These are phyloP conservation scores for Leptopilina boulardi DNA, from an alignment of 1,140 invertebrate genomes.

Conservation along the genomic window DNA sequence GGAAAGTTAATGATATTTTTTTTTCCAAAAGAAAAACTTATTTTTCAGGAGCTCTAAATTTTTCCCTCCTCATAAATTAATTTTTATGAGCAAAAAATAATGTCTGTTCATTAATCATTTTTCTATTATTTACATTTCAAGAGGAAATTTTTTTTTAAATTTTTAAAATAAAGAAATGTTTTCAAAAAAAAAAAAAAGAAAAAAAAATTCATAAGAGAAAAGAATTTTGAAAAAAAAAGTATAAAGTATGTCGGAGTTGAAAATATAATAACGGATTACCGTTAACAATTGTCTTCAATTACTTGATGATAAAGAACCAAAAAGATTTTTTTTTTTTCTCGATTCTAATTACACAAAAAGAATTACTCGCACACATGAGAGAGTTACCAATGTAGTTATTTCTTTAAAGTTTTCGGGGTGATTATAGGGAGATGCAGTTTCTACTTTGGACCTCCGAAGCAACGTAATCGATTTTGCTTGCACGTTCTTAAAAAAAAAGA, in stretches of 20 bases:
- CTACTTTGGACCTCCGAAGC: not conserved
- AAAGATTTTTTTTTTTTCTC: constrained; percentile 29
- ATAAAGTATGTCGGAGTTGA: not conserved
- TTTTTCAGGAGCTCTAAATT: not conserved
- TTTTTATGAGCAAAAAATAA: not conserved
- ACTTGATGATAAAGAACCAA: constrained; percentile 3
- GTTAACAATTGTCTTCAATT: constrained; percentile 4
- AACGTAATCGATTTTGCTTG: not conserved
- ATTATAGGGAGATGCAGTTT: constrained; percentile 43
- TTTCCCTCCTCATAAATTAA: not conserved
- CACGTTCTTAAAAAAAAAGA: not conserved
- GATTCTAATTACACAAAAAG: constrained; percentile 10
- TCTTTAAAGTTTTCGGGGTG: constrained; percentile 42
- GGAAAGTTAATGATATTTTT: constrained; percentile 1
- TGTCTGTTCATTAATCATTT: too few species aligned
- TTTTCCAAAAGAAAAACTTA: not conserved
- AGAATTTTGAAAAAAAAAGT: not conserved
- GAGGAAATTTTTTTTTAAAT: too few species aligned
- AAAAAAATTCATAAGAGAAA: not conserved
- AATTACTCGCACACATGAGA: not conserved
- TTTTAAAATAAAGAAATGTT: not conserved
- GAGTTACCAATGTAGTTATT: constrained; percentile 41
- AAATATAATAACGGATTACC: not conserved
- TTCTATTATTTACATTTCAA: not conserved
- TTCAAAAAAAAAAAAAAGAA: not conserved